Evolutionary conservation across 2,888 invertebrate species (phyloP), one percentile per base, ranked within the genome.

Genomic region (Lasioglossum lativentre): DNA sequence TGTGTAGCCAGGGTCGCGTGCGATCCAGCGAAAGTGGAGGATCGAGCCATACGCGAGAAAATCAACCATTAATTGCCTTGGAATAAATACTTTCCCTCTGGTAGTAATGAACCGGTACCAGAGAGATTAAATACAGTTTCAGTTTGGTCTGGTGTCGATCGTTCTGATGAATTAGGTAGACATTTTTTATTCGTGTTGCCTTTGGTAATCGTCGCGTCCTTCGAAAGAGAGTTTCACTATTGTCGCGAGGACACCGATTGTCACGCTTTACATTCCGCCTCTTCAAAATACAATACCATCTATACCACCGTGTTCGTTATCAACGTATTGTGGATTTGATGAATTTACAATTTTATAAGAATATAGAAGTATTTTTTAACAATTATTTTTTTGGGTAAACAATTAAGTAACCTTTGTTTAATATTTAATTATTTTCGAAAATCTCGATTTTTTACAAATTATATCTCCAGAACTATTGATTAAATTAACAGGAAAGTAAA

Each of bases 171-270:
- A 14, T 5, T 5, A 27, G 34, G 8, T 23, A 23, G 23, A 52
- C 23, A 52, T 8, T 34, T 16, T 30, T 19, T 16, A 19, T 6
- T 34, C 30, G 19, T 30, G 30, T 30, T 68, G 38, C 23, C 23
- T 66, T 5, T 16, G 27, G 1, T 27, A 27, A 23, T 8, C 2
- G 14, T 6, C 52, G 1, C 27, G 47, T 59, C 84, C 71, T 75
- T 78, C 72, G 52, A 66, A 27, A 38, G 27, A 45, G 34, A 30
- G 56, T 78, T 75, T 81, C 74, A 45, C 34, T 23, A 34, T 63
- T 63, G 27, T 16, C 30, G 1, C 8, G 42, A 63, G 63, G 30
- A 75, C 45, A 1, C 6, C 34, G 2, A 23, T 72, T 66, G 38
- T 56, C 59, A 16, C 23, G 30, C 1, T 40, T 52, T 42, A n/a